Base-by-base conservation (phyloP, 2,113 vertebrate genomes). In the Penelope pileata region DNA sequence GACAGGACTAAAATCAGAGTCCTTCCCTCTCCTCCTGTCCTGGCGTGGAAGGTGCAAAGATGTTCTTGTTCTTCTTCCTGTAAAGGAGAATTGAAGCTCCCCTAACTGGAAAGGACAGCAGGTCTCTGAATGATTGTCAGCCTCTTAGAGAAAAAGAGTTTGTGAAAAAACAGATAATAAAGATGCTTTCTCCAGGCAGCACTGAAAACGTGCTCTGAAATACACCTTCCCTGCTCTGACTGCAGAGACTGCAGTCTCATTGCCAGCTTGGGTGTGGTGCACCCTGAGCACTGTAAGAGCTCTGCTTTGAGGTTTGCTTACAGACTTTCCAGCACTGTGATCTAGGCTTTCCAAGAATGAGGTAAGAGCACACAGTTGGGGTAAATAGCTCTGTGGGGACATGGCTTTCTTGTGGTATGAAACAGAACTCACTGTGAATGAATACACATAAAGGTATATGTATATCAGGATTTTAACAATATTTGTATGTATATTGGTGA, bases 81-180 rank as follows among this genome's bases (percentile, higher is more conserved):
- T 26, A 9, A 18, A 43, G 53, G 53, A 54, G 48, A 50, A 38
- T 18, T 15, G 36, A 32, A 69, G 69, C 21, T 81, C 42, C 47
- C 18, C 0, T 2, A 56, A 76, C 29, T 67, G 62, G 34, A 16
- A 56, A 0, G 2, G 16, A 30, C 18, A 53, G 15, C 26, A 50
- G 47, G 32, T 50, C 47, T 36, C 36, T 26, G 16, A 34, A 22
- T 11, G 47, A 30, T 30, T 29, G 22, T 36, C 27, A 50, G 42
- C 45, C 59, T 50, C 67, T 0, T 0, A 30, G 67, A 62, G 40
- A 62, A 74, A n/a, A 67, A 26, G 40, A 15, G 5, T 42, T 22
- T 9, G 29, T 67, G 30, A 22, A 38, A 54, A 27, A 62, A 2
- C 30, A 45, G 32, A 26, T 9, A 26, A 45, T 45, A 63, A 50